Evolutionary conservation across 1,140 invertebrate species (phyloP), one percentile per base, ranked within the genome.

Genomic region (Heliconius eleuchia): DNA sequence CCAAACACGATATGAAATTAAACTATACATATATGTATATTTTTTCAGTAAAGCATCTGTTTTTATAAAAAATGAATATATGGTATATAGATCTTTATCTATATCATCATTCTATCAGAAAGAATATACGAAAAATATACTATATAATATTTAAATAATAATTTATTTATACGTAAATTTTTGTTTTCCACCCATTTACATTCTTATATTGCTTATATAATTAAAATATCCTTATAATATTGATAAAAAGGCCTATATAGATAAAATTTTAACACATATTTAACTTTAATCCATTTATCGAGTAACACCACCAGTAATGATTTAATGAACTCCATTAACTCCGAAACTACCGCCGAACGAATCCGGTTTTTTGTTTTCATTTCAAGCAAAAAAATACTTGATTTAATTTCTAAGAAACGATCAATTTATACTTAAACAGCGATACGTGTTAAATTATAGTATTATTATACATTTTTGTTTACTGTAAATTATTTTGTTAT

Each of bases 321-420:
- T 78, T 78, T 78, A 57, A 78, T 78, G 30, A 78, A 18, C n/a
- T 57, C 74, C 39, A 37, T 42, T 75, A 75, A 66, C 55, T 42
- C n/a, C 34, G 37, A 75, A 66, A 60, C 37, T 42, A 66, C 55
- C 30, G 55, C 18, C 73, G 37, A 74, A 37, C 52, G 50, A 60
- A 74, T 74, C 55, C 55, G 18, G 30, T 42, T 57, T 57, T 74
- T 74, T 74, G 30, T 74, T 57, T 74, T 19, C 18, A 52, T 3
- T 37, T 74, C 34, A 57, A 30, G 60, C 60, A 66, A 66, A 66
- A 66, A 66, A 13, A 66, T 66, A 66, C 60, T 66, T 66, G 60
- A 66, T 66, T 66, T 66, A 23, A 66, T 66, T 66, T 66, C 60
- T 66, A 66, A 27, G 60, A 66, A 66, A 66, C 60, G 23, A 30